These are phyloP conservation scores for Aphelinus atriplicis DNA, from an alignment of 1,140 invertebrate genomes.

Conservation along the genomic window DNA sequence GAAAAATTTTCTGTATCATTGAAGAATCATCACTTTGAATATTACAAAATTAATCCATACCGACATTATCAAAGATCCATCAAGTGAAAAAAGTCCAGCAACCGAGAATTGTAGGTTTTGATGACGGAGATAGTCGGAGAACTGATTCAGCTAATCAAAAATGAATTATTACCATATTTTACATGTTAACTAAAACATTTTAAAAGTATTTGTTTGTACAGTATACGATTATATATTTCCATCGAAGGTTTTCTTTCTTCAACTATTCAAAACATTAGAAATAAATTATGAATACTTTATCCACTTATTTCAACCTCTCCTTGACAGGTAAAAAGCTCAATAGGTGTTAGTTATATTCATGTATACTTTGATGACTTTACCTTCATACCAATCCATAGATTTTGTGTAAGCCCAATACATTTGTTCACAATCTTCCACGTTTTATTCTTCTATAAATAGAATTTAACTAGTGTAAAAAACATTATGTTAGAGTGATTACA, in stretches of 20 bases:
- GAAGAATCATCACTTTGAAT: neutral
- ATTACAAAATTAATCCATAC: neutral
- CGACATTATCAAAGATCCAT: conserved; percentile 10
- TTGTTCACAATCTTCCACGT: conserved; percentile 5
- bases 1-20: neutral
- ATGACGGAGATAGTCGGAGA: conserved; percentile 7
- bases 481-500: neutral
- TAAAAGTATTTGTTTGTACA: too few species aligned
- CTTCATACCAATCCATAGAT: neutral
- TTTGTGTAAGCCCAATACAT: neutral
- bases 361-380: neutral
- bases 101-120: neutral
- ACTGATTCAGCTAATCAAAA: conserved; percentile 1
- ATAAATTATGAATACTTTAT: too few species aligned
- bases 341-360: too few species aligned
- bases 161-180: neutral
- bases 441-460: neutral
- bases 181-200: neutral
- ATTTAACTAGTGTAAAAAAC: neutral
- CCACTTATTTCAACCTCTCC: too few species aligned
- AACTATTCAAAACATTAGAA: too few species aligned
- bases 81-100: conserved; percentile 5
- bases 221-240: too few species aligned
- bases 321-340: too few species aligned
- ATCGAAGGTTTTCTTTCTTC: too few species aligned